phyloP scores from a whole-genome alignment of 2,888 invertebrate genomes.

The Globia sparganii region DNA sequence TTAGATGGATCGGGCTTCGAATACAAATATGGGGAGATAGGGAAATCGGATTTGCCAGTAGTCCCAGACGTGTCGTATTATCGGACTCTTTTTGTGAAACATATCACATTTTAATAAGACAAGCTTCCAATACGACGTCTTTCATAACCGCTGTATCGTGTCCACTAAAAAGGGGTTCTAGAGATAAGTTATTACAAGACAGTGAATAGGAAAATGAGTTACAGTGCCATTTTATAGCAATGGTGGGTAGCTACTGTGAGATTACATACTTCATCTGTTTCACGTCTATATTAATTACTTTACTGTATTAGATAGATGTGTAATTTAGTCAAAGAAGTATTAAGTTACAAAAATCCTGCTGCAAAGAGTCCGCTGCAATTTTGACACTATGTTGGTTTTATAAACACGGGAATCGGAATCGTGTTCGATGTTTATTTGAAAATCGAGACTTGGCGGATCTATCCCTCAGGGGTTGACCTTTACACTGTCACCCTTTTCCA shows the following conservation, averaged over 20 bases:
- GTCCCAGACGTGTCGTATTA: conserved; percentile 89
- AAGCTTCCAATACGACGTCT: conserved; percentile 68
- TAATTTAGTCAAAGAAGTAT: background rate
- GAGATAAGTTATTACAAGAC: conserved; percentile 26
- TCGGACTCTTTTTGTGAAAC: conserved; percentile 86
- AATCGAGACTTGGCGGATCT: conserved; percentile 44
- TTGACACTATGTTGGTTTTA: conserved; percentile 12
- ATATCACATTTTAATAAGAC: conserved; percentile 85
- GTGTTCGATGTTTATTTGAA: conserved; percentile 52
- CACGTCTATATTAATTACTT: background rate
- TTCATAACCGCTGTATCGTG: conserved; percentile 65
- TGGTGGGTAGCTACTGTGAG: background rate
- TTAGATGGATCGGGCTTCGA: conserved; percentile 89
- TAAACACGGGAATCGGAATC: conserved; percentile 39
- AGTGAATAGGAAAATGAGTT: conserved; percentile 10
- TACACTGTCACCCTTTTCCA: conserved; percentile 60
- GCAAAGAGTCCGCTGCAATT: background rate
- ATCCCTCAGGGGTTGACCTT: conserved; percentile 62
- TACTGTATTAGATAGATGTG: background rate
- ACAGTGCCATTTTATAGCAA: background rate
- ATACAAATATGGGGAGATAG: conserved; percentile 90
- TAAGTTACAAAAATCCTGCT: background rate
- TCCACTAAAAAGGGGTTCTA: conserved; percentile 51
- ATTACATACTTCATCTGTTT: background rate
- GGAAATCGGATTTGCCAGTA: conserved; percentile 89